Percentiles rank a stretch among this genome's conserved stretches.
phyloP scores from a whole-genome alignment of 2,797 vertebrate species.

The Strix occidentalis region DNA sequence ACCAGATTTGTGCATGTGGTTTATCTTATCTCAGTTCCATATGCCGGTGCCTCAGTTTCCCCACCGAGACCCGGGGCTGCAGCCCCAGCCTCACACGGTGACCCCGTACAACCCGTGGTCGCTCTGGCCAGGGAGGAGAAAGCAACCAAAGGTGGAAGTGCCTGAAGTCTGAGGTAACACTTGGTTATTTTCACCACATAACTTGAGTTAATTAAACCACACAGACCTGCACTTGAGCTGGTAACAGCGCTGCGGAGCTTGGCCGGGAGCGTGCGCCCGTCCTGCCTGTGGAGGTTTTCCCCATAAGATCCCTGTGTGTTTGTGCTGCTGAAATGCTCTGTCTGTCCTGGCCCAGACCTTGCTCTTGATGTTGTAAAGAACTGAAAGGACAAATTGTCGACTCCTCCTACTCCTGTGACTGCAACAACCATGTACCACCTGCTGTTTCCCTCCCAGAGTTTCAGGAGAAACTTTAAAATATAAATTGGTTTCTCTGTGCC shows the following conservation, averaged over 20 bases:
- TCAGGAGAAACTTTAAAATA: neutral
- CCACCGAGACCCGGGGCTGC: neutral
- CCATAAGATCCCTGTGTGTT: neutral
- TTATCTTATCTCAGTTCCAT: neutral
- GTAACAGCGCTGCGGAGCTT: no score
- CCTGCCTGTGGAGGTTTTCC: no score
- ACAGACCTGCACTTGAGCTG: no score
- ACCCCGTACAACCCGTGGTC: no score
- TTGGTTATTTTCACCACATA: neutral
- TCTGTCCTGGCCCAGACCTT: neutral
- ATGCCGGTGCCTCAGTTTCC: neutral
- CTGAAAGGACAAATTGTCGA: neutral
- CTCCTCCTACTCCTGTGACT: neutral
- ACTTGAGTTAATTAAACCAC: neutral
- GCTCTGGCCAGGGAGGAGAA: neutral
- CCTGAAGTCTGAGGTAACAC: neutral
- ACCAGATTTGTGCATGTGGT: rapidly evolving
- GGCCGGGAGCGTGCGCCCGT: no score
- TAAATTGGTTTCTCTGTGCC: neutral
- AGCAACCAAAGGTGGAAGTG: neutral
- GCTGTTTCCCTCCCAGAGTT: rapidly evolving
- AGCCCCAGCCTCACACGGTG: neutral
- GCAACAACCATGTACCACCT: rapidly evolving
- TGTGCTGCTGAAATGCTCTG: neutral
- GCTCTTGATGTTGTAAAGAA: neutral